Evolutionary conservation across 2,888 invertebrate species (phyloP), one percentile per base, ranked within the genome.

Genomic region (Monochamus alternatus): DNA sequence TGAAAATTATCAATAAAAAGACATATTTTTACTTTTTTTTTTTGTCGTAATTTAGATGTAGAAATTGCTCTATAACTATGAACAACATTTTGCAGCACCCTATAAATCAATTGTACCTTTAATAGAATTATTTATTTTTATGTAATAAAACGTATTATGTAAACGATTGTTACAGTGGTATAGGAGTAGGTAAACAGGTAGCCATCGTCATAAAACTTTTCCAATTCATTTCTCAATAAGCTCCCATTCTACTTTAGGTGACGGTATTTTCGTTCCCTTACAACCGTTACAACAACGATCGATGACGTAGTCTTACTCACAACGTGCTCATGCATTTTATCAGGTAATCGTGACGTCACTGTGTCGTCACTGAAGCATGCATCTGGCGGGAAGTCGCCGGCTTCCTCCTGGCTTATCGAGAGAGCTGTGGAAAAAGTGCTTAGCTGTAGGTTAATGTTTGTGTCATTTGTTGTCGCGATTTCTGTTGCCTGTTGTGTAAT

Each of bases 371-470:
- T 38, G 38, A 62, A 62, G 31, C 31, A 10, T 59, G 62, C 43
- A 43, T 5, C 14, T 43, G 62, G 7, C 62, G 62, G 43, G 38
- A 43, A 63, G 62, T 52, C 66, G 55, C 3, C 52, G 14, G 30
- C 22, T 30, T 9, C 12, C 31, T 47, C 31, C 31, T 67, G 38
- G 31, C 38, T 67, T 55, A 67, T 67, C 67, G 67, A 38, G 55
- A 67, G 22, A 38, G 12, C 38, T 38, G 38, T 58, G 55, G 67
- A 67, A 67, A 55, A 68, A 58, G 22, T 10, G 43, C 38, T 67
- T 22, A 68, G 58, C 38, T 59, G 43, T 55, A 43, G 0, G n/a
- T 43, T 58, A 58, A 14, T 30, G 22, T 5, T 58, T 14, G 30
- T 30, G 8, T 38, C 38, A 7, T 38, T 38, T 38, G 38, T 1